phyloP scores from a whole-genome alignment of 2,113 vertebrate species.

The Apodemus sylvaticus region DNA sequence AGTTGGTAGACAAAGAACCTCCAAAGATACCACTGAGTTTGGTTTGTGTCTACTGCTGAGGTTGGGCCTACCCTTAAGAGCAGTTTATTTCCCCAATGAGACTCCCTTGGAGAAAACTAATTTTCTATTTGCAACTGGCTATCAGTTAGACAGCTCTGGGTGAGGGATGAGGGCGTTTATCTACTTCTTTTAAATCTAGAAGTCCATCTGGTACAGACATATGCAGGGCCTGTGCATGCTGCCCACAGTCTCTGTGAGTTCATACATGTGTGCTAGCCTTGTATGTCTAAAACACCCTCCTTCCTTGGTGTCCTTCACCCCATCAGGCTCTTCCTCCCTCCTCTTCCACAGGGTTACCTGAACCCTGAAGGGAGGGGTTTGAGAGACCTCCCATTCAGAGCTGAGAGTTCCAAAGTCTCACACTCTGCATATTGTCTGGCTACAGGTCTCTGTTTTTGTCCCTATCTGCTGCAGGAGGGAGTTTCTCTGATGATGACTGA shows the following conservation, averaged over 20 bases:
- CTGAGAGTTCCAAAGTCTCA: not conserved
- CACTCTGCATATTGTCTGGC: not conserved
- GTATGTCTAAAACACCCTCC: not conserved
- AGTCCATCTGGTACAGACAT: not conserved
- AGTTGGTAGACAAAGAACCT: too few relatives aligned
- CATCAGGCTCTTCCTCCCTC: not conserved
- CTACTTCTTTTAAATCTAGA: not conserved
- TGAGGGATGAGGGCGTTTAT: not conserved
- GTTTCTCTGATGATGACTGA: not conserved
- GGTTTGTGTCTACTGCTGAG: not conserved
- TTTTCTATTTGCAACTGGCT: not conserved
- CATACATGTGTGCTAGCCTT: too few relatives aligned
- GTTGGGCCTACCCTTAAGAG: not conserved
- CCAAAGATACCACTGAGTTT: not conserved
- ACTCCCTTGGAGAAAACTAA: not conserved
- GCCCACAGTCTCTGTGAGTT: not conserved
- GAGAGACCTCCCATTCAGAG: not conserved
- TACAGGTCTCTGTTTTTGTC: not conserved
- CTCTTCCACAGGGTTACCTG: not conserved
- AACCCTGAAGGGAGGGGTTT: too few relatives aligned
- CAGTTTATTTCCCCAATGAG: not conserved
- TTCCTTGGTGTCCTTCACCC: not conserved
- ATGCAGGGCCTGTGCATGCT: accelerated
- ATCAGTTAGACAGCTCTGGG: not conserved
- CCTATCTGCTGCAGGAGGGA: not conserved